These are phyloP conservation scores for Rhopalosiphum maidis DNA, from an alignment of 1,140 invertebrate species.

Conservation along the genomic window DNA sequence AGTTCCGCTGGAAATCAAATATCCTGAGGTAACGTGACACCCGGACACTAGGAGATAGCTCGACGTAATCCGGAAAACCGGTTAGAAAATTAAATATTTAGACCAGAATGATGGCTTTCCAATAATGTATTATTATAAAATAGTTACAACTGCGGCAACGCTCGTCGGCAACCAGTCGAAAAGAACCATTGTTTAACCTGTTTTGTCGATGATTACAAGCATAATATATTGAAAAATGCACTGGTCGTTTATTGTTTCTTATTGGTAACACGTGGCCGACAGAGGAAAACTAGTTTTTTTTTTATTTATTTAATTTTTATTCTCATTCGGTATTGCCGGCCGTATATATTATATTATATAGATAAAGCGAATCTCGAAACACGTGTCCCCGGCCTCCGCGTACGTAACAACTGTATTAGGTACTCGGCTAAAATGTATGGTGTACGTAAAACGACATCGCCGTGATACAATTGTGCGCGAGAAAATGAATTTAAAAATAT, in stretches of 20 bases:
- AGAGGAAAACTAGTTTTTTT: not conserved
- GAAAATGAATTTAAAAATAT: not conserved
- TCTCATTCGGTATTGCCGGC: not conserved
- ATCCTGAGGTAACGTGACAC: not conserved
- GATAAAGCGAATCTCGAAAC: not conserved
- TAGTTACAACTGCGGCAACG: not conserved
- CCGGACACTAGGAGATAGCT: not conserved
- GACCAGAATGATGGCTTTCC: not conserved
- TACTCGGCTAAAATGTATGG: not conserved
- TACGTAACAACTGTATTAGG: constrained; percentile 6
- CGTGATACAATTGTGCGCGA: not conserved
- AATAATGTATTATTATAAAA: not conserved
- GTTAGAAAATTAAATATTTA: constrained; percentile 13
- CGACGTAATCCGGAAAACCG: not conserved
- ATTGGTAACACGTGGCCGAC: not conserved
- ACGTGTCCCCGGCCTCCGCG: not conserved
- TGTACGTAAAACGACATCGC: not conserved
- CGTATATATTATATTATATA: not conserved
- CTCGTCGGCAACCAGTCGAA: not conserved
- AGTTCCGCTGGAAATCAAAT: not conserved
- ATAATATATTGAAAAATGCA: not conserved
- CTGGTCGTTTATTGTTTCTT: not conserved
- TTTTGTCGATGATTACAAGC: not conserved
- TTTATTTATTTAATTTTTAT: constrained; percentile 13
- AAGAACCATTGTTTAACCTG: constrained; percentile 24